Percentiles rank a stretch among this genome's conserved stretches.
These are phyloP conservation scores for Sesia bembeciformis DNA, from an alignment of 2,888 invertebrate genomes.

Conservation along the genomic window DNA sequence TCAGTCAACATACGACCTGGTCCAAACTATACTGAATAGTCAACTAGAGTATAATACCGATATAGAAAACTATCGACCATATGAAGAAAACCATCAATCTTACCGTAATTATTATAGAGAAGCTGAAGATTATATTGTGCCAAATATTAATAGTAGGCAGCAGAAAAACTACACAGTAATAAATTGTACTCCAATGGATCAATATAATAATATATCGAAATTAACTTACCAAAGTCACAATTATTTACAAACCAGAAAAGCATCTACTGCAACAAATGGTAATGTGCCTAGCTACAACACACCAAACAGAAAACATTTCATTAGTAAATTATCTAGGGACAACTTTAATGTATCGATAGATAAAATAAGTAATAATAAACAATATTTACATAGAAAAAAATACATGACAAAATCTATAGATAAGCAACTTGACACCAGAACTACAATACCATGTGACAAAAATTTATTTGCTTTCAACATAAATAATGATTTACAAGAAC, in stretches of 20 bases:
- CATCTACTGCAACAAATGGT: slow-evolving; percentile 2
- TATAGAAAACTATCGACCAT: background rate
- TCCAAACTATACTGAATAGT: slow-evolving; percentile 32
- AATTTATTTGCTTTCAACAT: slow-evolving; percentile 3
- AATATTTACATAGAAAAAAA: slow-evolving; percentile 6
- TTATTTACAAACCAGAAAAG: slow-evolving; percentile 12
- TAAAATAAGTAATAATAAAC: background rate
- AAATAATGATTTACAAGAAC: slow-evolving; percentile 10
- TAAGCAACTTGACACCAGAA: slow-evolving; percentile 3
- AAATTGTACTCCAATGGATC: background rate
- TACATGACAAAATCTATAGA: slow-evolving; percentile 3
- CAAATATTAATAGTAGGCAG: background rate
- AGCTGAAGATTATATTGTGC: background rate
- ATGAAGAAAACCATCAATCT: too few relatives aligned
- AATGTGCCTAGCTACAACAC: background rate
- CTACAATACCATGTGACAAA: slow-evolving; percentile 4
- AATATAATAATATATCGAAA: slow-evolving; percentile 4
- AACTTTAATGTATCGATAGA: slow-evolving; percentile 17
- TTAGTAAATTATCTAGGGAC: slow-evolving; percentile 28
- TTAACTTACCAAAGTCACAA: slow-evolving; percentile 38
- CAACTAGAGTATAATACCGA: slow-evolving; percentile 8
- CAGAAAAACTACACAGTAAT: background rate
- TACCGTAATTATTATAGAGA: background rate
- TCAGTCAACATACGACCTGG: slow-evolving; percentile 41
- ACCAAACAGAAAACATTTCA: slow-evolving; percentile 9